Evolutionary conservation across 2,888 invertebrate species (phyloP).

Genomic region (Hyposoter didymator): DNA sequence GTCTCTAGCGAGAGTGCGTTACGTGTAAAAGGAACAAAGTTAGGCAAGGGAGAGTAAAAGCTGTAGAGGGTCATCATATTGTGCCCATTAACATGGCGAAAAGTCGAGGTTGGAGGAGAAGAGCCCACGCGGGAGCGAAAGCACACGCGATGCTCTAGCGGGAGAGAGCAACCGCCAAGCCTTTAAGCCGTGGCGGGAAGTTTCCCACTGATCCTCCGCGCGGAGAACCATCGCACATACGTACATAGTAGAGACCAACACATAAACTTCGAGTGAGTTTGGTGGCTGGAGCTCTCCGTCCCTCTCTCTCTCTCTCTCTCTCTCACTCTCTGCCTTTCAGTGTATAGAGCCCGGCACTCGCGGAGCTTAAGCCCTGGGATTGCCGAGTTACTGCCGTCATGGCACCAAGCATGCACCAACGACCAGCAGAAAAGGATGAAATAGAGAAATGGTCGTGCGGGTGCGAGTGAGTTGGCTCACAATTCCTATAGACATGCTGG

Average conservation of each 20-base stretch:
- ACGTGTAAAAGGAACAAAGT: conserved; percentile 33
- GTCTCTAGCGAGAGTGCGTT: conserved; percentile 14
- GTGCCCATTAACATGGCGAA: conserved; percentile 82
- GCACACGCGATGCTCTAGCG: conserved; percentile 68
- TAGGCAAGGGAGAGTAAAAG: conserved; percentile 23
- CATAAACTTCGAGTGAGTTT: conserved; percentile 40
- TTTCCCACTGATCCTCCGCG: conserved; percentile 83
- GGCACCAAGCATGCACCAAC: conserved; percentile 81
- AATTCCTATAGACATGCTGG: conserved; percentile 54
- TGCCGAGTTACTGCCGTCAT: conserved; percentile 84
- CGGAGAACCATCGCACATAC: conserved; percentile 56
- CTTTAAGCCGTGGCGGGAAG: conserved; percentile 84
- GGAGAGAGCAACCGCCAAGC: conserved; percentile 83
- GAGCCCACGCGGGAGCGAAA: conserved; percentile 70
- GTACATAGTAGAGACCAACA: background rate
- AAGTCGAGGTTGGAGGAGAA: conserved; percentile 77
- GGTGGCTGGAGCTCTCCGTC: conserved; percentile 58
- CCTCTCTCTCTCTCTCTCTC: conserved; percentile 35
- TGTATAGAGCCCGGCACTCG: conserved; percentile 69
- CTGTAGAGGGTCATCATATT: conserved; percentile 78
- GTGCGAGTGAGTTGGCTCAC: conserved; percentile 52
- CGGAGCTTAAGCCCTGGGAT: conserved; percentile 83
- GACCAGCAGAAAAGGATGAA: conserved; percentile 77
- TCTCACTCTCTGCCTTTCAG: conserved; percentile 21
- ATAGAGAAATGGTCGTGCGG: conserved; percentile 57